phyloP scores from a whole-genome alignment of 2,113 vertebrate species.

The Saccopteryx leptura region DNA sequence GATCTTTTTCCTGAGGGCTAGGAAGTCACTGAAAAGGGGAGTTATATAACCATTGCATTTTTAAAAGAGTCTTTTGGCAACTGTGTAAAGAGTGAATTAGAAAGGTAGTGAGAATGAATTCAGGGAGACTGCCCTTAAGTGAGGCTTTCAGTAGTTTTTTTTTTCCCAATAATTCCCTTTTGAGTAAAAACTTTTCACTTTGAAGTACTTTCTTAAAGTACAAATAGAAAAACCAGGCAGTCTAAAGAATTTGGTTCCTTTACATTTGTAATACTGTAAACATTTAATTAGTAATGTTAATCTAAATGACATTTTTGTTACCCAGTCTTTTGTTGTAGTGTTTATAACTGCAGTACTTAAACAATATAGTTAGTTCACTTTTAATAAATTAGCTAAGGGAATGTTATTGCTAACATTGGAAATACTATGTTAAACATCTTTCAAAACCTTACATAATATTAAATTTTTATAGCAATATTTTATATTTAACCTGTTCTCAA shows the following conservation, averaged over 20 bases:
- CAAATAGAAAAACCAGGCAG: background rate
- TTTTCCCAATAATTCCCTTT: background rate
- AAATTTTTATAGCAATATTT: background rate
- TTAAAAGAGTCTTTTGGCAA: background rate
- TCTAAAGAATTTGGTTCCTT: background rate
- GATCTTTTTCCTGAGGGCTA: constrained; percentile 5
- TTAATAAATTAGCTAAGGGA: constrained; percentile 26
- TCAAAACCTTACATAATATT: constrained; percentile 44
- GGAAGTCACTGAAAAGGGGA: background rate
- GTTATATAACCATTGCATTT: background rate
- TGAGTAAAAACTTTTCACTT: background rate
- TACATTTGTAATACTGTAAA: constrained; percentile 22
- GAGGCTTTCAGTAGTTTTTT: background rate
- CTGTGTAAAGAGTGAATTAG: background rate
- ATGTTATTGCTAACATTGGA: constrained; percentile 7
- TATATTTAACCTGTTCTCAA: background rate
- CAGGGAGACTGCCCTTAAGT: background rate
- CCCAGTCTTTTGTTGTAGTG: background rate
- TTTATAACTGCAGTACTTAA: background rate
- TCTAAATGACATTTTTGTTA: background rate
- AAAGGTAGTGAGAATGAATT: background rate
- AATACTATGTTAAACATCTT: constrained; percentile 22
- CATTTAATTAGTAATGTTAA: constrained; percentile 44
- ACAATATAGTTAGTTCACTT: background rate
- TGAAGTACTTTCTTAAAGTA: constrained; percentile 16